A percentile compares a stretch with the other conserved stretches of the same genome.
Evolutionary conservation across 1,140 invertebrate species (phyloP).

Genomic region (Polypedilum pembai): DNA sequence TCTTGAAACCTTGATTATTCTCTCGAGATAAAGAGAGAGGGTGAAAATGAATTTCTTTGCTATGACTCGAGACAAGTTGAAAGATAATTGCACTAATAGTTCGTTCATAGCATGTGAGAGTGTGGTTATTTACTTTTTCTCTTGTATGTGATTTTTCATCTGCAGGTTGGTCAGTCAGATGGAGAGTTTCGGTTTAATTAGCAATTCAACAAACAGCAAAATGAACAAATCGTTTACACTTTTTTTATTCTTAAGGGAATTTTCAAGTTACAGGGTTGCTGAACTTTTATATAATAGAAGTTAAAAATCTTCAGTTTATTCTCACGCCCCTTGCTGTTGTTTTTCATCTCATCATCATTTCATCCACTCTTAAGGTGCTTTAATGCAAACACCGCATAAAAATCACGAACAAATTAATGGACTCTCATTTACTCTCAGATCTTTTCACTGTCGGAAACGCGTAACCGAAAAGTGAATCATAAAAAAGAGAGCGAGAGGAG

Average conservation of each 20-base stretch:
- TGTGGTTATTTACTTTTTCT: background rate
- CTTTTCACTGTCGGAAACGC: background rate
- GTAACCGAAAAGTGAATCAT: conserved; percentile 21
- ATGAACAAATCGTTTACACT: too few species aligned
- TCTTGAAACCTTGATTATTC: conserved; percentile 17
- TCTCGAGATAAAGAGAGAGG: background rate
- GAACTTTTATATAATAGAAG: too few species aligned
- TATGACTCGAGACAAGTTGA: too few species aligned
- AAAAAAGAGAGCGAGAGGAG: background rate
- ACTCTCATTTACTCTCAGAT: background rate
- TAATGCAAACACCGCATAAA: conserved; percentile 5
- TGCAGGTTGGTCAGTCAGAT: too few species aligned
- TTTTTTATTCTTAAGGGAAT: too few species aligned
- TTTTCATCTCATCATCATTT: too few species aligned
- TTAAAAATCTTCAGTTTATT: too few species aligned
- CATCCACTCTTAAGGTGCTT: background rate
- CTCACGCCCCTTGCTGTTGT: too few species aligned
- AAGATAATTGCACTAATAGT: conserved; percentile 18
- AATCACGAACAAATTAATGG: conserved; percentile 18
- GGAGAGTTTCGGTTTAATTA: background rate
- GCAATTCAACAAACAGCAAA: background rate
- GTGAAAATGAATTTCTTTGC: conserved; percentile 25
- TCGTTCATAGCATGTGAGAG: background rate
- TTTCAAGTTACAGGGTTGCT: too few species aligned
- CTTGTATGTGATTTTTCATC: background rate